A percentile compares a stretch with the other conserved stretches of the same genome.
phyloP scores from a whole-genome alignment of 2,113 vertebrate genomes.

The Heteronetta atricapilla region DNA sequence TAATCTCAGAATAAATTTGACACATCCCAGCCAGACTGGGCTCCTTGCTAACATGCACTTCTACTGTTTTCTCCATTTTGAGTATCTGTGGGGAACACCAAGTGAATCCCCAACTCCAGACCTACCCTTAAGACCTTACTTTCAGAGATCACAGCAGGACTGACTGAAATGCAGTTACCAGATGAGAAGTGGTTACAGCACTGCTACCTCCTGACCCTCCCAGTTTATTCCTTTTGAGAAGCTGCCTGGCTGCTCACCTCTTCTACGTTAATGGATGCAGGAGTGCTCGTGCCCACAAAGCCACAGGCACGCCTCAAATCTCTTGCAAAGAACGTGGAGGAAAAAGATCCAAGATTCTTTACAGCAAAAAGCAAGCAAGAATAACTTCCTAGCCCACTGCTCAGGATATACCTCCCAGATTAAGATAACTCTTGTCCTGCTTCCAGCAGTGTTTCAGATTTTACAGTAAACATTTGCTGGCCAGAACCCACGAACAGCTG shows the following conservation, averaged over 20 bases:
- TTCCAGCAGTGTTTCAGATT: neutral
- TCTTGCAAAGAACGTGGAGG: neutral
- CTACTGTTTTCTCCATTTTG: neutral
- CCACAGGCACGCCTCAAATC: no score
- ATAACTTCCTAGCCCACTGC: neutral
- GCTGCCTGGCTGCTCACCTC: no score
- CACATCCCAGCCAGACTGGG: neutral
- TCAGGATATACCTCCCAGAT: neutral
- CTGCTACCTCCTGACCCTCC: no score
- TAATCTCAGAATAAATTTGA: neutral
- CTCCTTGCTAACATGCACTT: neutral
- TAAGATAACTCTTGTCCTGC: neutral
- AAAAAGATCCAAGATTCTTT: neutral
- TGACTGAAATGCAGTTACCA: no score
- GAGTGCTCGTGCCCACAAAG: no score
- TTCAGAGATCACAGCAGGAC: neutral
- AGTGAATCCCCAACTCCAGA: neutral
- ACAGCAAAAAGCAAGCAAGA: neutral
- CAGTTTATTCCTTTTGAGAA: no score
- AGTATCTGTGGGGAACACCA: neutral
- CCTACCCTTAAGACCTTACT: neutral
- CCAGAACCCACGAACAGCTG: neutral
- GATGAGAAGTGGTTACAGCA: no score
- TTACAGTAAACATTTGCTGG: neutral
- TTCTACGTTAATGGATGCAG: no score